Evolutionary conservation across 2,113 vertebrate species (phyloP).

Genomic region (Perccottus glenii): DNA sequence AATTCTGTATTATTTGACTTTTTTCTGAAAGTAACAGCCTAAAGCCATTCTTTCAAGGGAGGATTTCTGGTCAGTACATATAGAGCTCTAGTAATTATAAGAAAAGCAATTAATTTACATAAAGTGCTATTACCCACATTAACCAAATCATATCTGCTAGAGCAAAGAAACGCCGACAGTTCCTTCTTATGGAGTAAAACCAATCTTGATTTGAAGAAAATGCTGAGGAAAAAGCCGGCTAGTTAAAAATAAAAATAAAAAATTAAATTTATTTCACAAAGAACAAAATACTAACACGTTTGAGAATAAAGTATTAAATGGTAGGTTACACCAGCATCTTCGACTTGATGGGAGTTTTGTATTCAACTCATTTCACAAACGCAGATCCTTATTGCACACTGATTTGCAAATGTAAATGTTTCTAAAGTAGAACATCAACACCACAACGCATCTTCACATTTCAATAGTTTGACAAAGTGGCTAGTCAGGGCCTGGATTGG

Average conservation of each 20-base stretch:
- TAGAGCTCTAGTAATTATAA: conserved; percentile 70
- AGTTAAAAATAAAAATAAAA: background rate
- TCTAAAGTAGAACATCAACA: conserved; percentile 57
- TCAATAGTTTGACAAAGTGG: conserved; percentile 62
- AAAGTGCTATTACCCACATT: conserved; percentile 81
- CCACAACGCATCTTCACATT: conserved; percentile 61
- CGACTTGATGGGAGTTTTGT: conserved; percentile 26
- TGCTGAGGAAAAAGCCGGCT: conserved; percentile 29
- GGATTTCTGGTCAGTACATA: conserved; percentile 69
- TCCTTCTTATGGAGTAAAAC: conserved; percentile 38
- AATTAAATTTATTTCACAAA: conserved; percentile 27
- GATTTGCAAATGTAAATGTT: conserved; percentile 53
- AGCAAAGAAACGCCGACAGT: conserved; percentile 35
- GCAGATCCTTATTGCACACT: conserved; percentile 68
- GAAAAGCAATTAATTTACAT: conserved; percentile 76
- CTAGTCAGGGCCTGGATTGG: conserved; percentile 43
- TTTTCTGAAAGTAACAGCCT: conserved; percentile 76
- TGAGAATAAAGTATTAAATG: conserved; percentile 27
- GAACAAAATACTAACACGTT: conserved; percentile 18
- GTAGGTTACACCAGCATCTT: conserved; percentile 48
- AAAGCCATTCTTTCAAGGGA: conserved; percentile 76
- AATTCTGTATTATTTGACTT: conserved; percentile 65
- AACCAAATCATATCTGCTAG: conserved; percentile 66
- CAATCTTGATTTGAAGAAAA: conserved; percentile 51
- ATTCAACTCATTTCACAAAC: conserved; percentile 30